phyloP scores from a whole-genome alignment of 2,888 invertebrate species.

The Drosophila kuntzei region DNA sequence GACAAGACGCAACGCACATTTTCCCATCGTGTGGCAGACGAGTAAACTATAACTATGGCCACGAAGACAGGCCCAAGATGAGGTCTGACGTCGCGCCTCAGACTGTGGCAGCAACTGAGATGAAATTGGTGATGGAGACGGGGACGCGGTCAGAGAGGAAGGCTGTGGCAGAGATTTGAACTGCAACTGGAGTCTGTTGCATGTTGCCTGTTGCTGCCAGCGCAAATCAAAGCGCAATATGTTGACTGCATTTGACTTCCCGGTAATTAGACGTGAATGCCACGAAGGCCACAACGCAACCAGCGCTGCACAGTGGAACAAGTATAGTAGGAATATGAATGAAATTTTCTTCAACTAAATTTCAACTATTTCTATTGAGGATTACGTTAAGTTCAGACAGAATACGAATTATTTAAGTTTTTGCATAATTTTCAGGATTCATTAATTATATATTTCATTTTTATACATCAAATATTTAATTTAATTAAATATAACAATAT shows the following conservation, averaged over 20 bases:
- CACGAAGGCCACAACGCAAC: conserved; percentile 47
- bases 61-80: conserved; percentile 49
- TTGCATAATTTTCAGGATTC: too few relatives aligned
- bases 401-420: too few relatives aligned
- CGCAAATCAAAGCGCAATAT: conserved; percentile 81
- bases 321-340: neutral
- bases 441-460: too few relatives aligned
- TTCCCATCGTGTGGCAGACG: conserved; percentile 73
- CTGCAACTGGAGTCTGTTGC: conserved; percentile 25
- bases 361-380: too few relatives aligned
- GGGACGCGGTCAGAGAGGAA: conserved; percentile 1
- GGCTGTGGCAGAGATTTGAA: conserved; percentile 11
- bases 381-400: too few relatives aligned
- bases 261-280: conserved; percentile 81
- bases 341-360: neutral
- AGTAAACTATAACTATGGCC: conserved; percentile 75
- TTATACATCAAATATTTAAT: too few relatives aligned
- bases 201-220: conserved; percentile 55
- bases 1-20: conserved; percentile 62
- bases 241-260: conserved; percentile 82
- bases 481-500: too few relatives aligned
- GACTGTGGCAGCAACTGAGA: conserved; percentile 3
- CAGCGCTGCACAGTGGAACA: conserved; percentile 39
- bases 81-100: conserved; percentile 11
- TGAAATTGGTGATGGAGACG: neutral